These are phyloP conservation scores for Orthosia gracilis DNA, from an alignment of 2,888 invertebrate genomes.

Conservation along the genomic window DNA sequence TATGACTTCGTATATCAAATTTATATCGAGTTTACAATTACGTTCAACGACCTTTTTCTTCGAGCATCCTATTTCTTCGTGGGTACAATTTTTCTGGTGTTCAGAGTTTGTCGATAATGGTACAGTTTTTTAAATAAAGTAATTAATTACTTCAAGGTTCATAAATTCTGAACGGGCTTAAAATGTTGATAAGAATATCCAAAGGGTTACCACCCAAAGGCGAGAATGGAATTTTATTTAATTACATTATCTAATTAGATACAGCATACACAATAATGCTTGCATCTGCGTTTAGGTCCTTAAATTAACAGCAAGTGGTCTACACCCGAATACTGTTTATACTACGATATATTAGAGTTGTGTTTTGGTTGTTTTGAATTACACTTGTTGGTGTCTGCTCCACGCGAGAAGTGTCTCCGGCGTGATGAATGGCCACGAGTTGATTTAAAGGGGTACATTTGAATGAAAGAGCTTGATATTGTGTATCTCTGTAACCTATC, in stretches of 20 bases:
- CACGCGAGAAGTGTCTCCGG: slow-evolving; percentile 80
- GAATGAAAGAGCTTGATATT: slow-evolving; percentile 79
- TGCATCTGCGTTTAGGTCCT: slow-evolving; percentile 81
- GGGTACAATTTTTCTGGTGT: slow-evolving; percentile 18
- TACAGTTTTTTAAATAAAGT: slow-evolving; percentile 55
- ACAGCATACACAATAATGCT: slow-evolving; percentile 84
- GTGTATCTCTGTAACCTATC: slow-evolving; percentile 78
- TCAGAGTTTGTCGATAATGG: slow-evolving; percentile 23
- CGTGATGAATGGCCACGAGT: slow-evolving; percentile 85
- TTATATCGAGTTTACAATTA: slow-evolving; percentile 68
- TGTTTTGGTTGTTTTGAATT: slow-evolving; percentile 70
- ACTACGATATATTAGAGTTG: slow-evolving; percentile 66
- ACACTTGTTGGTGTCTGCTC: slow-evolving; percentile 71
- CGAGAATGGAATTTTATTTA: slow-evolving; percentile 81
- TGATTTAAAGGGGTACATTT: slow-evolving; percentile 87
- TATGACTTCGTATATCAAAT: slow-evolving; percentile 70
- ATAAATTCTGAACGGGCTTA: slow-evolving; percentile 68
- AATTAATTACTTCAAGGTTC: slow-evolving; percentile 59
- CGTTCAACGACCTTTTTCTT: slow-evolving; percentile 51
- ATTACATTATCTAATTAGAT: slow-evolving; percentile 89
- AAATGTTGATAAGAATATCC: slow-evolving; percentile 79
- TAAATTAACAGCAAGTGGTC: slow-evolving; percentile 66
- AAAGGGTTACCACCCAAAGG: slow-evolving; percentile 85
- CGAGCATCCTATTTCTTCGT: slow-evolving; percentile 38
- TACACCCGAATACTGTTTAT: slow-evolving; percentile 61